phyloP scores from a whole-genome alignment of 2,113 vertebrate genomes.

The Caranx melampygus region DNA sequence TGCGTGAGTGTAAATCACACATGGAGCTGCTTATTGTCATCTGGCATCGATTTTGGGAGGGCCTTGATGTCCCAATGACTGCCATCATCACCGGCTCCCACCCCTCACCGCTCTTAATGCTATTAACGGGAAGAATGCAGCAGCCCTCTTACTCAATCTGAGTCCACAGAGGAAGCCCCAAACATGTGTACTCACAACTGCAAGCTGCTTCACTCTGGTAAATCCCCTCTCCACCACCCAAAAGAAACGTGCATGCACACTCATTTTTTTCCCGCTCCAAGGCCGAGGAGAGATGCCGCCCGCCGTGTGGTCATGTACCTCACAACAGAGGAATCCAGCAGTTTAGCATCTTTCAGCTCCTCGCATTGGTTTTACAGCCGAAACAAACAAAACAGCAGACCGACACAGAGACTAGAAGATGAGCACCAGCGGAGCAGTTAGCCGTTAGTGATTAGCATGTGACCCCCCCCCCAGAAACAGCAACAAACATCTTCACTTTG shows the following conservation, averaged over 20 bases:
- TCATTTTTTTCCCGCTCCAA: slow-evolving; percentile 23
- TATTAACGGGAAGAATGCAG: slow-evolving; percentile 37
- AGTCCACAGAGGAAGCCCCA: slow-evolving; percentile 1
- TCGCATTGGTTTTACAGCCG: no score
- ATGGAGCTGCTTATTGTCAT: slow-evolving; percentile 72
- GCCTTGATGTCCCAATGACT: slow-evolving; percentile 69
- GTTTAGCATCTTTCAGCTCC: no score
- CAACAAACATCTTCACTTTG: no score
- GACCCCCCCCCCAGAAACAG: no score
- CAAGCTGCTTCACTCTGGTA: background rate
- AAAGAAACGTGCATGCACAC: background rate
- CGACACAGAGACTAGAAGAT: no score
- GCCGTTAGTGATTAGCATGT: no score
- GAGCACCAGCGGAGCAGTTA: no score
- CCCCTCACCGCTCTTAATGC: slow-evolving; percentile 18
- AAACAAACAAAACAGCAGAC: no score
- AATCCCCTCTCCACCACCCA: background rate
- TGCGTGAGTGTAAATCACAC: slow-evolving; percentile 60
- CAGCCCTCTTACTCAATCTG: slow-evolving; percentile 8
- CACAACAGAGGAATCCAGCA: background rate
- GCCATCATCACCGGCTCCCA: slow-evolving; percentile 42
- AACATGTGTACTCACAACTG: background rate
- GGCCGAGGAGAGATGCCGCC: background rate
- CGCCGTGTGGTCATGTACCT: background rate
- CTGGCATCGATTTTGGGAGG: slow-evolving; percentile 68